These are phyloP conservation scores for Crambe crambe DNA, from an alignment of 37 sponge, comb jelly and placozoan genomes.

Conservation along the genomic window DNA sequence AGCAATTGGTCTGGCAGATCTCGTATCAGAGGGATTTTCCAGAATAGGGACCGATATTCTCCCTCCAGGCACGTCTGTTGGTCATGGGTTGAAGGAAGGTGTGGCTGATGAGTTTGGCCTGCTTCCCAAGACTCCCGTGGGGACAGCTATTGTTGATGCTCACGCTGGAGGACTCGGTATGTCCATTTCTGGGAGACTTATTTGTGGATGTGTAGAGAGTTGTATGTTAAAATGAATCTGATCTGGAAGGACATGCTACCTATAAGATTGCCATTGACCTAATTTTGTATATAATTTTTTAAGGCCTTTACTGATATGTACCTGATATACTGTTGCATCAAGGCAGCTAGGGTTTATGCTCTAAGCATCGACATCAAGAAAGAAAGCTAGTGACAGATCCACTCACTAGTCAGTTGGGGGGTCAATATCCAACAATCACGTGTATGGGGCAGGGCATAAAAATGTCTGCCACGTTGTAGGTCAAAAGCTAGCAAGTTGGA, in stretches of 20 bases:
- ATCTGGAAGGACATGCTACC: too few species aligned
- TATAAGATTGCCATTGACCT: too few species aligned
- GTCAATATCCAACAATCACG: too few species aligned
- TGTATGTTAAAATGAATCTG: background rate
- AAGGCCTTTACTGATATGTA: too few species aligned
- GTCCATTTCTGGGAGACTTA: background rate
- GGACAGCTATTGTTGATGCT: constrained; percentile 85
- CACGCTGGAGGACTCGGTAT: constrained; percentile 88
- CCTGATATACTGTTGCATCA: background rate
- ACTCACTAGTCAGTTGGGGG: too few species aligned
- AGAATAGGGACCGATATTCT: constrained; percentile 56
- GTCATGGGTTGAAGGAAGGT: constrained; percentile 36
- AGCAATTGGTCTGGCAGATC: constrained; percentile 61
- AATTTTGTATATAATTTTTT: too few species aligned
- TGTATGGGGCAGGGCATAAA: too few species aligned
- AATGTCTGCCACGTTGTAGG: too few species aligned
- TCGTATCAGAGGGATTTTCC: constrained; percentile 46
- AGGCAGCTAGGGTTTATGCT: too few species aligned
- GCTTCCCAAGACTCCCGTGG: constrained; percentile 69
- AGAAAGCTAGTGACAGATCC: too few species aligned
- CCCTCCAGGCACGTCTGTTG: constrained; percentile 68
- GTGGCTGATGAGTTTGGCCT: constrained; percentile 78
- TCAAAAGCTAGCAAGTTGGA: too few species aligned
- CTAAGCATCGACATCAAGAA: too few species aligned
- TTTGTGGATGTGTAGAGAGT: background rate